A percentile compares a stretch with the other conserved stretches of the same genome.
Conservation (phyloP, 2,113 vertebrate species). For the Nibea coibor region DNA sequence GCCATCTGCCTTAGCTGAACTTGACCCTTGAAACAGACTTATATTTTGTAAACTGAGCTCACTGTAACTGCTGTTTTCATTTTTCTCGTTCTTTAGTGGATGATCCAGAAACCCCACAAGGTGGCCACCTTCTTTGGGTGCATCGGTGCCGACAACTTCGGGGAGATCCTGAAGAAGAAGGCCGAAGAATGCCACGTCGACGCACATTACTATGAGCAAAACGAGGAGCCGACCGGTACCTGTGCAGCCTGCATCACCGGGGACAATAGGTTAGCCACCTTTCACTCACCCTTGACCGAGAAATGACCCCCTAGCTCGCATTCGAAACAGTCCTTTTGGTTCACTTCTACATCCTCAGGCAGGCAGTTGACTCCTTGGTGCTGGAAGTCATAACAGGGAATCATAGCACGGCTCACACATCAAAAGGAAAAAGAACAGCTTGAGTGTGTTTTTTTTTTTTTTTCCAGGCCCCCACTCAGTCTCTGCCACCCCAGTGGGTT, state of each 20-base stretch:
- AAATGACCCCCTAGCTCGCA: slow-evolving; percentile 17
- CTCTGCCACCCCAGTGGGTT: slow-evolving; percentile 70
- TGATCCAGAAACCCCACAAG: slow-evolving; percentile 96
- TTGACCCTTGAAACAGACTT: slow-evolving; percentile 75
- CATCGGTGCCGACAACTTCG: slow-evolving; percentile 94
- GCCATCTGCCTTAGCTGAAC: slow-evolving; percentile 77
- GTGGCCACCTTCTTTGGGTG: slow-evolving; percentile 97
- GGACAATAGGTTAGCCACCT: slow-evolving; percentile 89
- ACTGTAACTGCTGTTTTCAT: slow-evolving; percentile 50
- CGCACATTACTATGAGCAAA: slow-evolving; percentile 95
- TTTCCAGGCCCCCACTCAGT: slow-evolving; percentile 64
- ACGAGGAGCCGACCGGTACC: slow-evolving; percentile 93
- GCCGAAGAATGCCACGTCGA: slow-evolving; percentile 93
- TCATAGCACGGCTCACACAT: slow-evolving; percentile 66
- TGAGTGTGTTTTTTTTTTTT: slow-evolving; percentile 59
- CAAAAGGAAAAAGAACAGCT: slow-evolving; percentile 72
- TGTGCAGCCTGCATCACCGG: slow-evolving; percentile 98
- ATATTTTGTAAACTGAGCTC: slow-evolving; percentile 72
- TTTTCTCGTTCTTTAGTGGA: slow-evolving; percentile 87
- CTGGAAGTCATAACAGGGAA: slow-evolving; percentile 70
- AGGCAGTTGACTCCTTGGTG: slow-evolving; percentile 50
- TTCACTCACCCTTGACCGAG: slow-evolving; percentile 50
- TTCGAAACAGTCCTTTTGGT: slow-evolving; percentile 43
- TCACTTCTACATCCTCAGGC: slow-evolving; percentile 56
- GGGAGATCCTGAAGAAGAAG: slow-evolving; percentile 95